phyloP scores from a whole-genome alignment of 2,888 invertebrate genomes.

The Rugalucina vietnamica region DNA sequence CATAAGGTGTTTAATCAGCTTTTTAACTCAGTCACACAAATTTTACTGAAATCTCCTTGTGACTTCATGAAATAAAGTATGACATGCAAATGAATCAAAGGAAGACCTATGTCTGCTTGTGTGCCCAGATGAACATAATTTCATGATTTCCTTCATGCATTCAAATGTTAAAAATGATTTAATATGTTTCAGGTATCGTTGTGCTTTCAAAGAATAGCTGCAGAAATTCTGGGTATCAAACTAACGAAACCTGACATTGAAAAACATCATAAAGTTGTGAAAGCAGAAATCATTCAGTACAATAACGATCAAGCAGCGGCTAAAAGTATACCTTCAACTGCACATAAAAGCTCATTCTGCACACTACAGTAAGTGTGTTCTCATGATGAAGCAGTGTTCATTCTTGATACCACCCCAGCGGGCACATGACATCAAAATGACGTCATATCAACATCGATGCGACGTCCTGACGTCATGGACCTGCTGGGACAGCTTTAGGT shows the following conservation, averaged over 20 bases:
- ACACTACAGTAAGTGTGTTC: constrained; percentile 64
- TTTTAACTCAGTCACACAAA: too few species aligned
- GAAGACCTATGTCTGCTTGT: too few species aligned
- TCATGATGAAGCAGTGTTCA: too few species aligned
- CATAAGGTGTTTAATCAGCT: too few species aligned
- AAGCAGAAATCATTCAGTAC: constrained; percentile 86
- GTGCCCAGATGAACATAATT: background rate
- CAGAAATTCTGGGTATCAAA: constrained; percentile 88
- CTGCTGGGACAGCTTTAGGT: too few species aligned
- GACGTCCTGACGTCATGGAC: too few species aligned
- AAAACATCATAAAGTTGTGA: constrained; percentile 88
- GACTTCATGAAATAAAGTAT: too few species aligned
- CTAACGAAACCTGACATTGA: constrained; percentile 89
- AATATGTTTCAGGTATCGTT: constrained; percentile 79
- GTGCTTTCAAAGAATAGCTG: constrained; percentile 89
- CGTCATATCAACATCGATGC: too few species aligned
- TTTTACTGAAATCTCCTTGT: too few species aligned
- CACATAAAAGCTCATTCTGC: constrained; percentile 63
- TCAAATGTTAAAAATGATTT: background rate
- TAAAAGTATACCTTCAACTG: constrained; percentile 58
- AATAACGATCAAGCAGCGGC: constrained; percentile 69
- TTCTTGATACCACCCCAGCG: too few species aligned
- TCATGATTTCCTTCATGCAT: background rate
- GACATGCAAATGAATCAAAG: too few species aligned
- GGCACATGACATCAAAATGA: too few species aligned